Conservation (phyloP, 2,113 vertebrate species). For the Lasiurus borealis region DNA sequence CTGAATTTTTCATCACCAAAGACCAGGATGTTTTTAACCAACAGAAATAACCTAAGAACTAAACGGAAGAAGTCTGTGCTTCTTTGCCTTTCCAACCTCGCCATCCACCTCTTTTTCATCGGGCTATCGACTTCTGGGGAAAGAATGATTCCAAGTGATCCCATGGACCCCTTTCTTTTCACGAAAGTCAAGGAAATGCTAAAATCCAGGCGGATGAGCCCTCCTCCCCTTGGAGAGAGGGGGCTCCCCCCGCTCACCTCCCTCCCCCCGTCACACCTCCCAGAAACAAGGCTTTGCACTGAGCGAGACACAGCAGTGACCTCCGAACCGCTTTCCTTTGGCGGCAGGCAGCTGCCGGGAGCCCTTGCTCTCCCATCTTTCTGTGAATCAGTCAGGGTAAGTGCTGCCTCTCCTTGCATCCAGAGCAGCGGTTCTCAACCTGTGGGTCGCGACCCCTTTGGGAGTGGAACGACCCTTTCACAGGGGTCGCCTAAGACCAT, state of each 20-base stretch:
- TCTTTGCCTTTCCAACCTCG: not conserved
- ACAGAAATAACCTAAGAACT: slow-evolving; percentile 37
- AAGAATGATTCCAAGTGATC: not conserved
- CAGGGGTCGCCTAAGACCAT: no score
- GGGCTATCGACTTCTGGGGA: not conserved
- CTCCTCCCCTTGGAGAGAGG: not conserved
- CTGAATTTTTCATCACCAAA: slow-evolving; percentile 68
- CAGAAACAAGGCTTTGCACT: not conserved
- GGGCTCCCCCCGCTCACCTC: not conserved
- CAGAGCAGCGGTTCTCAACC: no score
- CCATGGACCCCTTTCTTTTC: not conserved
- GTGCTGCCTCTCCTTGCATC: slow-evolving; percentile 44
- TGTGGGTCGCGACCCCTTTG: no score
- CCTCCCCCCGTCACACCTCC: not conserved
- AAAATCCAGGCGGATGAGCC: not conserved
- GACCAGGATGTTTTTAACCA: slow-evolving; percentile 29
- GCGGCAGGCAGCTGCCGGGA: slow-evolving; percentile 41
- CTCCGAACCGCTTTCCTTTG: not conserved
- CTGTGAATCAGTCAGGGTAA: slow-evolving; percentile 59
- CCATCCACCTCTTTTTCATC: not conserved
- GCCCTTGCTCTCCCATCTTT: slow-evolving; percentile 42
- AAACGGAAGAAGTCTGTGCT: not conserved
- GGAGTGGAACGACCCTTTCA: no score
- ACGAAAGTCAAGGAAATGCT: slow-evolving; percentile 20
- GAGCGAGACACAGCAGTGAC: not conserved